These are phyloP conservation scores for Siniperca chuatsi DNA, from an alignment of 2,113 vertebrate genomes.

Conservation along the genomic window DNA sequence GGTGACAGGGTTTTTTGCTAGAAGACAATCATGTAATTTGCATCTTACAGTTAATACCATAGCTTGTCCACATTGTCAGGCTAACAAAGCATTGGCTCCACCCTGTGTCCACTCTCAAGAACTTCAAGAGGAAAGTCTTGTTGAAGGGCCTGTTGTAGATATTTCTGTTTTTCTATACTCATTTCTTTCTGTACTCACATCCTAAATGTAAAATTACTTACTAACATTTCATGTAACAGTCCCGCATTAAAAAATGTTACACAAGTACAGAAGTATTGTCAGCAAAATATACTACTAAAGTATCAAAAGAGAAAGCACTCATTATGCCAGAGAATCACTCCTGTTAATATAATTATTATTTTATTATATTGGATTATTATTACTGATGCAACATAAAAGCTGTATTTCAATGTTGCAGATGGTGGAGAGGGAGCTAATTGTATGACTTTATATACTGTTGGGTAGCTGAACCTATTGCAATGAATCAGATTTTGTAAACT, in stretches of 20 bases:
- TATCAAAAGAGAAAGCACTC: neutral
- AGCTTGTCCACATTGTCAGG: neutral
- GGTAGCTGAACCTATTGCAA: too few species aligned
- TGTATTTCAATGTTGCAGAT: neutral
- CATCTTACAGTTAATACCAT: neutral
- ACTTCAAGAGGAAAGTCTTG: neutral
- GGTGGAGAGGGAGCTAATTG: neutral
- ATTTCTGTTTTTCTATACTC: too few species aligned
- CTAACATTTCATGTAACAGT: too few species aligned
- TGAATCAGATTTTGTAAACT: too few species aligned
- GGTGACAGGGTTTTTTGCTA: neutral
- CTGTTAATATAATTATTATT: neutral
- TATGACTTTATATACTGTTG: too few species aligned
- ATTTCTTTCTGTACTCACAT: neutral
- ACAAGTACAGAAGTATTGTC: too few species aligned
- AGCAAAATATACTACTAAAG: too few species aligned
- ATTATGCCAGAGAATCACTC: neutral
- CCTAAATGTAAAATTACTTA: neutral
- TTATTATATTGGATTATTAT: neutral
- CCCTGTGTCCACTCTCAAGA: slow-evolving; percentile 23
- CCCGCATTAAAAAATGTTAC: too few species aligned
- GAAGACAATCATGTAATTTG: neutral
- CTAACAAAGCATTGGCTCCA: slow-evolving; percentile 17
- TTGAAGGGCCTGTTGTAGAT: neutral
- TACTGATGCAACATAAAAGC: neutral